Percentiles rank a stretch among this genome's conserved stretches.
phyloP scores from a whole-genome alignment of 2,888 invertebrate genomes.

The Chesias legatella region DNA sequence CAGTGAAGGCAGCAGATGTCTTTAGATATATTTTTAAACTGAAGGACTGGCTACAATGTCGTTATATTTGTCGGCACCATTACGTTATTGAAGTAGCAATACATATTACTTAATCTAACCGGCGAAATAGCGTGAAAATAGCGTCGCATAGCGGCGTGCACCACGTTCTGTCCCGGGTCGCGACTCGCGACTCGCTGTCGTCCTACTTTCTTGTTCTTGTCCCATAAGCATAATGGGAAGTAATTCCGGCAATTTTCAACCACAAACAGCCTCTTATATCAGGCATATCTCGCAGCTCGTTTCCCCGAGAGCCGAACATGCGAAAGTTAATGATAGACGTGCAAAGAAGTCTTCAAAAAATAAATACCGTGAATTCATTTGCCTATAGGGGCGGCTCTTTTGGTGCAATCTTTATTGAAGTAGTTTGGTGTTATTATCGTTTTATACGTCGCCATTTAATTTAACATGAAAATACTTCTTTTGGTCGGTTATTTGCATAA shows the following conservation, averaged over 20 bases:
- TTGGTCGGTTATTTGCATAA: constrained; percentile 3
- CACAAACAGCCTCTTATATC: constrained; percentile 55
- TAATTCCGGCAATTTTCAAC: constrained; percentile 66
- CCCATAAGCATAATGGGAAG: constrained; percentile 66
- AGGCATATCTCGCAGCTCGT: constrained; percentile 53
- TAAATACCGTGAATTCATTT: constrained; percentile 29
- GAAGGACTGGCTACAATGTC: constrained; percentile 21
- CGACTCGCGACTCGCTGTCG: constrained; percentile 28
- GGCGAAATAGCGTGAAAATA: constrained; percentile 57
- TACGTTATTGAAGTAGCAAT: constrained; percentile 16
- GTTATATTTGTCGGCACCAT: constrained; percentile 16
- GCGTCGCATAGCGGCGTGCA: constrained; percentile 42
- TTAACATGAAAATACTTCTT: constrained; percentile 10
- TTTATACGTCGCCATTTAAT: background rate
- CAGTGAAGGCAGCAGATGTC: constrained; percentile 30
- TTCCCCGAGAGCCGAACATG: constrained; percentile 43
- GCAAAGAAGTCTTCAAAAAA: constrained; percentile 42
- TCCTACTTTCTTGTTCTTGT: constrained; percentile 64
- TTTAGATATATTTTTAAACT: constrained; percentile 22
- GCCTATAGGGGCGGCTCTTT: constrained; percentile 38
- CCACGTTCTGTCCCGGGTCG: constrained; percentile 46
- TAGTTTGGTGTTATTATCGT: background rate
- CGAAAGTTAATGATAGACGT: constrained; percentile 48
- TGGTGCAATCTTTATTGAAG: background rate
- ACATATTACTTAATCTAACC: constrained; percentile 21